Evolutionary conservation across 2,113 vertebrate genomes (phyloP), one percentile per base, ranked within the genome.

Genomic region (Coptodon rendalli): DNA sequence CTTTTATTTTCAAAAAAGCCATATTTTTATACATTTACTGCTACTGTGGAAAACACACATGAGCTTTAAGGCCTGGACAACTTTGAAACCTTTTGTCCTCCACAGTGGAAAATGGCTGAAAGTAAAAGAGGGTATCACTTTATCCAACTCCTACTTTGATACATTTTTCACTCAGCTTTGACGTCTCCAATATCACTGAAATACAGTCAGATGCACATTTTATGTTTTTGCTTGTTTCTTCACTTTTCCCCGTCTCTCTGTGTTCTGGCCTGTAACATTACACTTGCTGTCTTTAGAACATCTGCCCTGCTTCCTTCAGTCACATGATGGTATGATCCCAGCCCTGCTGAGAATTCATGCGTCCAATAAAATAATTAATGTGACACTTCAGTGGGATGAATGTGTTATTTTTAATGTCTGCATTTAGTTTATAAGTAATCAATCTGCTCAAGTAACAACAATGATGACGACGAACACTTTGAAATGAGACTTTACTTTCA

Each of bases 251-350:
- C 7, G 4, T 59, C 56, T 59, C 56, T 16, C 24, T 59, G 56
- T 59, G 56, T 59, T 59, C 56, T 59, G 13, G 56, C 24, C 24
- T 59, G 56, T 59, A 59, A 59, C 24, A 9, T 59, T 59, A 59
- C 24, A 53, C 9, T 0, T 53, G 52, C 52, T 53, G 9, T 53
- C 19, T 53, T 53, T 9, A 59, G 56, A 59, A 59, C 56, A 0
- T 29, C 56, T 29, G 56, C 56, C 24, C 56, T 0, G 24, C 56
- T 29, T 59, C 56, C 56, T 59, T 59, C 56, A 59, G 56, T 29
- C 56, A 59, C 56, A 29, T 59, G 24, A 59, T 29, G 56, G 24
- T 29, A 59, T 59, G 56, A 59, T 59, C 56, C 13, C 24, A 59
- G 2, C 24, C 56, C 56, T 16, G 56, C 56, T 29, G 24, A 16